These are phyloP conservation scores for Myotis davidii DNA, from an alignment of 2,113 vertebrate species.

Conservation along the genomic window DNA sequence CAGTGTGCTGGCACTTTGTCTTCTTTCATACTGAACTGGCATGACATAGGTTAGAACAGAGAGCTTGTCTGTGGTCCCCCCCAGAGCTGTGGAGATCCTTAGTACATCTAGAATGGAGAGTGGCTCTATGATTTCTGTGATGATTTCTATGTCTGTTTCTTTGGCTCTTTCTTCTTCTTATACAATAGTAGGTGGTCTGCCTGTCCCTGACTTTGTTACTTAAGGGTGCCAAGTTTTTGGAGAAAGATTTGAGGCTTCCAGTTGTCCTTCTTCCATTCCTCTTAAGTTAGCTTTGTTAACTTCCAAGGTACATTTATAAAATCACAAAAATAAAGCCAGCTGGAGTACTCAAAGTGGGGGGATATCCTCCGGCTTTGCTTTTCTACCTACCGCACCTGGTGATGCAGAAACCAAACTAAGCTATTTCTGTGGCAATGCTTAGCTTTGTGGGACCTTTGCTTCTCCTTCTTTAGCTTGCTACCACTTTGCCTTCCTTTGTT, in stretches of 20 bases:
- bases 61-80: conserved; percentile 87
- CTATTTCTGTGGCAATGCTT: too few relatives aligned
- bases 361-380: too few relatives aligned
- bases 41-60: conserved; percentile 86
- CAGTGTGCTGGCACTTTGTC: conserved; percentile 11
- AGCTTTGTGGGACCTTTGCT: too few relatives aligned
- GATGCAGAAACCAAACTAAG: too few relatives aligned
- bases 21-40: conserved; percentile 58
- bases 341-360: background rate
- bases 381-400: too few relatives aligned
- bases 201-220: background rate
- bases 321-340: conserved; percentile 51
- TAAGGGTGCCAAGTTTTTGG: background rate
- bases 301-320: conserved; percentile 20
- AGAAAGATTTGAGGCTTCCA: background rate
- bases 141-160: background rate
- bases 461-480: too few relatives aligned
- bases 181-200: background rate
- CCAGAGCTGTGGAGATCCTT: conserved; percentile 84
- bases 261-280: conserved; percentile 47
- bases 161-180: background rate
- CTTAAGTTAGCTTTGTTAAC: background rate
- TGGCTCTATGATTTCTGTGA: conserved; percentile 63
- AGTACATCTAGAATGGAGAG: conserved; percentile 82
- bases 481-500: too few relatives aligned